Conservation (phyloP, 2,113 vertebrate genomes). For the Pomatorhinus ruficollis region DNA sequence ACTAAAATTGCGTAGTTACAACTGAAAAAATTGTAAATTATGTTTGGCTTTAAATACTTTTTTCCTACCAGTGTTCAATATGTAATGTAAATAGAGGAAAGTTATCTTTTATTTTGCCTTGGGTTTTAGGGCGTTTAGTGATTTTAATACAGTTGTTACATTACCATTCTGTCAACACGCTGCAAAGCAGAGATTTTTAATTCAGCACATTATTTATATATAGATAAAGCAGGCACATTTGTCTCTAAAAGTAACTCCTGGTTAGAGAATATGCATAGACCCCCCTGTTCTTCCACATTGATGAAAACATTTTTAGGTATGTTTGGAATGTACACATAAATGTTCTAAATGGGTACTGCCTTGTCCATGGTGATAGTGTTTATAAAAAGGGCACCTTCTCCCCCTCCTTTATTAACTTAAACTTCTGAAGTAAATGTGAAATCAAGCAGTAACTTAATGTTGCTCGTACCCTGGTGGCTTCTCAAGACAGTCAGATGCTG, state of each 20-base stretch:
- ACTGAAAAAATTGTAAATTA: neutral
- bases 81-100: neutral
- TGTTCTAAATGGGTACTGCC: neutral
- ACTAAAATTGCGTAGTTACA: neutral
- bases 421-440: neutral
- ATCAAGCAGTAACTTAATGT: neutral
- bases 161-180: neutral
- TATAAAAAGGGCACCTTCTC: neutral
- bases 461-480: neutral
- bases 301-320: neutral
- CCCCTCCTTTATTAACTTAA: neutral
- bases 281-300: neutral
- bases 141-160: neutral
- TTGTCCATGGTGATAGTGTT: neutral
- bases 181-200: neutral
- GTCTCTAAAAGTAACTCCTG: neutral
- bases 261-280: neutral
- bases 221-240: neutral
- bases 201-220: neutral
- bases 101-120: neutral
- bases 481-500: neutral
- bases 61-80: neutral
- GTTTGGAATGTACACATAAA: accelerated
- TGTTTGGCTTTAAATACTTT: neutral
- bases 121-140: neutral